A percentile compares a stretch with the other conserved stretches of the same genome.
Conservation (phyloP, 2,113 vertebrate species). For the Camelus bactrianus region DNA sequence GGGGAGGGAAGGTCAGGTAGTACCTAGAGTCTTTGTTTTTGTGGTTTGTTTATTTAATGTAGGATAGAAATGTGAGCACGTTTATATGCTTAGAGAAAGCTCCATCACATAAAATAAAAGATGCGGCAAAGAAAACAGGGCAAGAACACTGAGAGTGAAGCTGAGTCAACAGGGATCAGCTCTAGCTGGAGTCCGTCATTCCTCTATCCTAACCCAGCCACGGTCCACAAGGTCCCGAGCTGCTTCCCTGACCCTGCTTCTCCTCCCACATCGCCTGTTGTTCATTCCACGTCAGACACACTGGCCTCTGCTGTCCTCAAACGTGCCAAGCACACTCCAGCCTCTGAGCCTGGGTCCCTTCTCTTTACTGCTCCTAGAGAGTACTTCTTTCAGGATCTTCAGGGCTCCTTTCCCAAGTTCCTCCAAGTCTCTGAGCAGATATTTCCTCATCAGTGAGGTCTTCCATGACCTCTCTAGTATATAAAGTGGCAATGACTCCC, state of each 20-base stretch:
- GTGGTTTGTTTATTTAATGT: not conserved
- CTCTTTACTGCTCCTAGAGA: not conserved
- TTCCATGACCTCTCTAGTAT: not conserved
- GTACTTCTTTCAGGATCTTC: not conserved
- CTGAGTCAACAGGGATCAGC: not conserved
- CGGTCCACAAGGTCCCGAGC: not conserved
- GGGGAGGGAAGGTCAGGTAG: not conserved
- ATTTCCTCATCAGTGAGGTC: not conserved
- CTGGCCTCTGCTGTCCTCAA: not conserved
- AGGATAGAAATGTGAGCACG: not conserved
- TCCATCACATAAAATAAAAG: conserved; percentile 34
- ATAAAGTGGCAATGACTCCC: not conserved
- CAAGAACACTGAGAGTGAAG: not conserved
- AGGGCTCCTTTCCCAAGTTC: not conserved
- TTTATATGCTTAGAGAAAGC: conserved; percentile 2
- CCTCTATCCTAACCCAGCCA: not conserved
- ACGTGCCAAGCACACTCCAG: not conserved
- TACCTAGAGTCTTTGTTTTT: not conserved
- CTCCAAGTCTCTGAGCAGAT: not conserved
- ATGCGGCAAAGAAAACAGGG: not conserved
- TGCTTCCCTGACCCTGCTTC: accelerated
- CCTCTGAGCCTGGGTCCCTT: not conserved
- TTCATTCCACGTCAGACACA: not conserved
- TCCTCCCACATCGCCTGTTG: not conserved
- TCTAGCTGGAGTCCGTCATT: not conserved